Base-by-base conservation (phyloP, 2,113 vertebrate genomes). In the Cebidichthys violaceus region DNA sequence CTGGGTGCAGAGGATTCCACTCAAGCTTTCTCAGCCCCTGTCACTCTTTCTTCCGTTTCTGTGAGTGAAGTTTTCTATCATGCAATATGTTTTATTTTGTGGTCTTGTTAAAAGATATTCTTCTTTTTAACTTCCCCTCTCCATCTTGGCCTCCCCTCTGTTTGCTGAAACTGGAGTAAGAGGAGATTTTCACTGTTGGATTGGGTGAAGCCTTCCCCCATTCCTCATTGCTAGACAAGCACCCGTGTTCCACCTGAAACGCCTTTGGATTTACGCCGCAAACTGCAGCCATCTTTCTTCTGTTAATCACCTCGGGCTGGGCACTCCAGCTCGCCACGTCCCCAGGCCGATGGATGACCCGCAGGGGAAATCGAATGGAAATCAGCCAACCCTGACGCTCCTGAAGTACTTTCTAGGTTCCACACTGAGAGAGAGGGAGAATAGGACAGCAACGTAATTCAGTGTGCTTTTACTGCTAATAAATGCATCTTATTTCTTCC, bases 301-400 rank as follows among this genome's bases (percentile, higher is more conserved):
- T 60, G 83, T 93, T 93, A 94, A 95, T 95, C 90, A 91, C 91
- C 89, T 90, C 82, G 75, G 91, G 88, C 82, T 88, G 85, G 80
- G 88, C 79, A 80, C 65, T 89, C 81, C 74, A 50, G 88, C 87
- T 86, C 70, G 43, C 82, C 89, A 75, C 47, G 77, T 93, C 94
- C 89, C 68, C 70, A 54, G 71, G 50, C 81, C 88, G 91, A 92
- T 84, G 90, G 91, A 95, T 91, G 92, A 89, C 92, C 92, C 94
- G 41, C 89, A 92, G 90, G 92, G 93, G 75, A 90, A 94, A 95
- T 94, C 90, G 92, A 95, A 91, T 91, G 92, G 92, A 94, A 93
- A 75, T 60, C 77, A 87, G 88, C 92, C 92, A 91, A 90, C 77
- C 43, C 18, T 86, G 91, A 93, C 81, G 47, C 78, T 84, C 55